Base-by-base conservation (phyloP, 1,140 invertebrate genomes). In the Ostrea denselamellosa region DNA sequence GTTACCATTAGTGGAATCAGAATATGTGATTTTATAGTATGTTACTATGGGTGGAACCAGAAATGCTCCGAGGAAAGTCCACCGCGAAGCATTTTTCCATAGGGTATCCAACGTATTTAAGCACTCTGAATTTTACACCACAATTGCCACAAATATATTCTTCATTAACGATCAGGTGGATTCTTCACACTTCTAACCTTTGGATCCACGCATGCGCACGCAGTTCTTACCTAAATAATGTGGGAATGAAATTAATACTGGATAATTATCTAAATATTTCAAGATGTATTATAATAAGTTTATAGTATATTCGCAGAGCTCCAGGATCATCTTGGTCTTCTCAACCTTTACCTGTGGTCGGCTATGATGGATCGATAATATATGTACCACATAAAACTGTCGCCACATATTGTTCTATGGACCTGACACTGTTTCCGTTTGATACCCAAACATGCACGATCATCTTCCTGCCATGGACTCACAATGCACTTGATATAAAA, bases 381-480 rank as follows among this genome's bases (percentile, higher is more conserved):
- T 77, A 77, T 10, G 68, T 77, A 14, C 68, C 68, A 7, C 28
- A 77, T 25, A 77, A 77, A 77, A 77, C 68, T 2, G 25, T 34
- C 22, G 14, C 68, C 68, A 77, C 68, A 12, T 77, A 77, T 25
- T 77, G 68, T 25, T 28, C 68, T 10, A 77, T 77, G 68, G 68
- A 77, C 68, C 25, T 77, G 2, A 34, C 68, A 12, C 25, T 77
- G 68, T 77, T 77, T 25, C 68, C 68, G 9, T 77, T 10, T 34
- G 68, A 77, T 34, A 77, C 68, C 68, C 68, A 77, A 25, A 77
- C 22, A 34, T 77, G 68, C 28, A 28, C 2, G 14, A 34, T 77
- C 22, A 77, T 9, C 4, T 77, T 77, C 4, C 12, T 34, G 12
- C 68, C 68, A 12, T 77, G 68, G 68, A 77, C 68, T 14, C 68